Conservation (phyloP, 64 coral and sea anemone genomes). For the Porites lutea region DNA sequence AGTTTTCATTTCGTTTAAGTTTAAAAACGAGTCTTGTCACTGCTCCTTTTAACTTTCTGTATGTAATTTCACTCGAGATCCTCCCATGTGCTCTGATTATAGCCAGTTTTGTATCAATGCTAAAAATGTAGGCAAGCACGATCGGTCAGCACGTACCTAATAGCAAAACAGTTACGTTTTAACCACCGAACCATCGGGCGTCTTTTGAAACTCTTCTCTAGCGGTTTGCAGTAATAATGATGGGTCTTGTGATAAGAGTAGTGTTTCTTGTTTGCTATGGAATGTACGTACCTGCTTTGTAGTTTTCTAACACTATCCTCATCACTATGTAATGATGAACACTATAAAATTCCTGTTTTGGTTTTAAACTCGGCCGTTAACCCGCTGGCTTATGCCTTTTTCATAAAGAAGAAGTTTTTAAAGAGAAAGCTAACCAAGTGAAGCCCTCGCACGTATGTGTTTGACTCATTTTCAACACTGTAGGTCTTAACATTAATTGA, state of each 20-base stretch:
- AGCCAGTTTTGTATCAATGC: neutral
- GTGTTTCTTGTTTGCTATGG: neutral
- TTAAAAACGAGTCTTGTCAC: neutral
- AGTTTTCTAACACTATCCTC: neutral
- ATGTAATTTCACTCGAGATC: neutral
- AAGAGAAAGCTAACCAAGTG: neutral
- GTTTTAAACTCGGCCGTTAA: slow-evolving; percentile 5
- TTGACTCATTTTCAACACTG: too few species aligned
- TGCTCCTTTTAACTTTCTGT: neutral
- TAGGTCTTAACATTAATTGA: too few species aligned
- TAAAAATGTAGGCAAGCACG: neutral
- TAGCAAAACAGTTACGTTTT: slow-evolving; percentile 9
- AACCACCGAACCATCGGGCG: neutral
- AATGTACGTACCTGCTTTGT: neutral
- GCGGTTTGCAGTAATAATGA: neutral
- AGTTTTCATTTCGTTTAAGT: neutral
- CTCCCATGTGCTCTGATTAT: neutral
- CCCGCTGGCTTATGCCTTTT: neutral
- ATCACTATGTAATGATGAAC: too few species aligned
- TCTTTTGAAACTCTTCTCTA: neutral
- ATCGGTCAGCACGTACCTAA: neutral
- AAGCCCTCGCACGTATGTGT: too few species aligned
- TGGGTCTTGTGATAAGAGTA: neutral
- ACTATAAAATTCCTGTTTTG: neutral
- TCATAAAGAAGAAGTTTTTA: neutral